Evolutionary conservation across 2,113 vertebrate species (phyloP), one percentile per base, ranked within the genome.

Genomic region (Coptodon bakossiorum): DNA sequence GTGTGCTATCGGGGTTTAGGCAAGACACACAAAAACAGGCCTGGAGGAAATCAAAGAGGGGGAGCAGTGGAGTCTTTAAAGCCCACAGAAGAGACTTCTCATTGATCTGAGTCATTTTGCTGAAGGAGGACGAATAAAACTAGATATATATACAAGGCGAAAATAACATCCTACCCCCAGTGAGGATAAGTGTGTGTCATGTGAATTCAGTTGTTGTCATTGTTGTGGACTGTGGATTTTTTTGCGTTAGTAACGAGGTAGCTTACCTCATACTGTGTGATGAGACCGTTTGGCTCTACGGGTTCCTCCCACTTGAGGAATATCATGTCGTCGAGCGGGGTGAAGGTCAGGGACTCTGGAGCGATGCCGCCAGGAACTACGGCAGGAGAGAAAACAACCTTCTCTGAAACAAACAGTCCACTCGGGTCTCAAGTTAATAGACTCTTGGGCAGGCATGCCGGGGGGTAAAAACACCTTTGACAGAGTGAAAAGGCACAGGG

Each of bases 301-400:
- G 98, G 98, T 84, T 99, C 98, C 94, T 98, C 98, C 98, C 98
- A 99, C 88, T 98, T 98, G 57, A 99, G 97, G 85, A 99, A 98
- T 85, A 99, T 98, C 97, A 98, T 98, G 94, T 99, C 98, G 43
- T 99, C 98, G 87, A 98, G 90, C 0, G 98, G 97, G 11, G 98
- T 98, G 94, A 98, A 98, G 84, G 97, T 98, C 90, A 99, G 95
- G 5, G 98, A 98, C 92, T 99, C 98, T 0, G 98, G 96, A 19
- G 98, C 96, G 1, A 99, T 99, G 91, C 97, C 97, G 0, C 98
- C 98, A 1, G 98, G 98, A 79, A 99, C 98, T 99, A 80, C 22
- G 87, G 83, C 13, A n/a, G 83, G 59, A 89, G 27, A 91, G 66
- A 88, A 93, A 86, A 92, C 91, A 93, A 80, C 34, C 22, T 14